These are phyloP conservation scores for Aurelia aurita DNA, from an alignment of 30 jellyfish, hydroid and myxozoan species.

Conservation along the genomic window DNA sequence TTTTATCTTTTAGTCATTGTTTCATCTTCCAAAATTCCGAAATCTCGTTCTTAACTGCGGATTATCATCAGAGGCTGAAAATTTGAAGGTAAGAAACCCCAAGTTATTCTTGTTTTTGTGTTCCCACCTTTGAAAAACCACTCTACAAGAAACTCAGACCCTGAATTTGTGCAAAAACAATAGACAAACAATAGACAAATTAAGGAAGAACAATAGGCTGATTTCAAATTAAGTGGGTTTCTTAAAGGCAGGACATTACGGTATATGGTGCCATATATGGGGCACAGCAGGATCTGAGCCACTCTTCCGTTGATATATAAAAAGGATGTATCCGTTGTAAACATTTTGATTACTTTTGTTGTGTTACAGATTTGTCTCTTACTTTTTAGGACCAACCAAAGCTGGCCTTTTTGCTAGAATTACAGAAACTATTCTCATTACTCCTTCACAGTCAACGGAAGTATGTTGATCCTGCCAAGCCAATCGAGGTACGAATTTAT, in stretches of 20 bases:
- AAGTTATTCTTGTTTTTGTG: neutral
- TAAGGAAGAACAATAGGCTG: no score
- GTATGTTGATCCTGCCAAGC: conserved; percentile 73
- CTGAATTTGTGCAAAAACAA: no score
- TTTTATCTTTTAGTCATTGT: conserved; percentile 59
- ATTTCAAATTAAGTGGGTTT: no score
- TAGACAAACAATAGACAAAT: no score
- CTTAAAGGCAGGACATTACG: no score
- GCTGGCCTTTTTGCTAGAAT: conserved; percentile 57
- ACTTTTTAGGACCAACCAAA: conserved; percentile 56
- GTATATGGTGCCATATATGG: no score
- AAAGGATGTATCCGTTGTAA: no score
- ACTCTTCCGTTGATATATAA: no score
- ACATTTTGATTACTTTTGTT: no score
- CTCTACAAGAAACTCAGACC: no score
- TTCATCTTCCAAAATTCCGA: conserved; percentile 75
- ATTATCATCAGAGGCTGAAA: conserved; percentile 17
- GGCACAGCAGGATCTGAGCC: no score
- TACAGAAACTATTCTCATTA: conserved; percentile 53
- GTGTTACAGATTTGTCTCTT: neutral
- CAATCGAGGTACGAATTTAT: conserved; percentile 59
- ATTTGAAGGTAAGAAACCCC: conserved; percentile 16
- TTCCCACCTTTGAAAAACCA: no score
- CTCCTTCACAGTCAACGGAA: conserved; percentile 72
- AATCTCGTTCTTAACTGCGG: conserved; percentile 51